Base-by-base conservation (phyloP, 1,140 invertebrate species). In the Asbolus verrucosus region DNA sequence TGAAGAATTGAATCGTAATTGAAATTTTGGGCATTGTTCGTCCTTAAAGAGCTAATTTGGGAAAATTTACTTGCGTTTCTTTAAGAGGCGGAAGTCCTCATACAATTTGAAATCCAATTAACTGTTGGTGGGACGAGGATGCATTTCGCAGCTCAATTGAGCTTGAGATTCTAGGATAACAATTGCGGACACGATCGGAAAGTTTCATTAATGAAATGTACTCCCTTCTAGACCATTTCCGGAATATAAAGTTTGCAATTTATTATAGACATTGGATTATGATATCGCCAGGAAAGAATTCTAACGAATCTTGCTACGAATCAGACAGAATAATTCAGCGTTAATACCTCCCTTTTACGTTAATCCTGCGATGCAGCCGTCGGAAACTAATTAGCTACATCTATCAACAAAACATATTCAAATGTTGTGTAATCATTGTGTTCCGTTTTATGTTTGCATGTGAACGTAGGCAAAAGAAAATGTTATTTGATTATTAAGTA, bases 141-240 rank as follows among this genome's bases (percentile, higher is more conserved):
- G 69, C 69, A 62, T 66, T 66, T 62, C 63, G 43, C 69, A 67
- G 69, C 63, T 71, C 69, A 71, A 71, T 71, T 71, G 69, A 38
- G 69, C 69, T 59, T 60, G 69, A 71, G 69, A 71, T 71, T 71
- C 63, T 66, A 50, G 50, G 69, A 70, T 69, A 74, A 72, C 67
- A 65, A 65, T 72, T 67, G 67, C 70, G 71, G 62, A 72, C 73
- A 72, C 73, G 73, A 72, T 70, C 67, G 41, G 72, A 75, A 77
- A 77, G 67, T 69, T 72, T 77, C 73, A 75, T 77, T 75, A 73
- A 75, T 74, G 75, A 77, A 77, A 75, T 75, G 70, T 75, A 74
- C 72, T 75, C 68, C 65, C 68, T 63, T 67, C 41, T 60, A 24
- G 65, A 63, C 50, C 65, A 73, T 72, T 71, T 60, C 69, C 72